A percentile compares a stretch with the other conserved stretches of the same genome.
Evolutionary conservation across 2,888 invertebrate genomes (phyloP).

Genomic region (Scaptomyza flava): DNA sequence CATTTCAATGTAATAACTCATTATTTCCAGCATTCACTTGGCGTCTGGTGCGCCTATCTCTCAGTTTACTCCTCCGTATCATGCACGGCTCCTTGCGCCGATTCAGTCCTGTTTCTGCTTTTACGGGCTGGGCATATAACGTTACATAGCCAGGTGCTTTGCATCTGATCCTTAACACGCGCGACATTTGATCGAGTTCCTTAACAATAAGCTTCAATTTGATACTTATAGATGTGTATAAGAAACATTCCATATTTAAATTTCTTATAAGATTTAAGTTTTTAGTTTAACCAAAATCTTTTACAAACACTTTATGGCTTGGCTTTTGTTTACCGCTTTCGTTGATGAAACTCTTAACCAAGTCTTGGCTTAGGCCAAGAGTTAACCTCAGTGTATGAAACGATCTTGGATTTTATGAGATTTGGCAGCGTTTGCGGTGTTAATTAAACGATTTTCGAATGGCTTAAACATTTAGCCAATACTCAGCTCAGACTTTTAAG

Average conservation of each 20-base stretch:
- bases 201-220: background rate
- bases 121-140: conserved; percentile 37
- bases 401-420: conserved; percentile 24
- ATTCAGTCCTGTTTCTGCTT: conserved; percentile 5
- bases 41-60: conserved; percentile 27
- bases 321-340: conserved; percentile 25
- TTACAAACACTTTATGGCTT: too few species aligned
- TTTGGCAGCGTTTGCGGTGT: conserved; percentile 35
- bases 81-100: conserved; percentile 9
- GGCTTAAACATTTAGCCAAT: conserved; percentile 37
- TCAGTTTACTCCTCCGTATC: conserved; percentile 5
- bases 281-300: too few species aligned
- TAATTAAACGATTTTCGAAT: conserved; percentile 54
- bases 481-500: conserved; percentile 26
- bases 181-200: conserved; percentile 9
- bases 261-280: too few species aligned
- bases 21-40: conserved; percentile 48
- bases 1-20: conserved; percentile 71
- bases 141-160: conserved; percentile 58
- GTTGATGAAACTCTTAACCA: conserved; percentile 38
- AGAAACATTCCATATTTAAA: too few species aligned
- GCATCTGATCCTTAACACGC: conserved; percentile 18
- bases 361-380: conserved; percentile 28
- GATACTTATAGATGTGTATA: too few species aligned
- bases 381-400: conserved; percentile 21